Conservation (phyloP, 2,888 invertebrate species). For the Stenotaenia linearis region DNA sequence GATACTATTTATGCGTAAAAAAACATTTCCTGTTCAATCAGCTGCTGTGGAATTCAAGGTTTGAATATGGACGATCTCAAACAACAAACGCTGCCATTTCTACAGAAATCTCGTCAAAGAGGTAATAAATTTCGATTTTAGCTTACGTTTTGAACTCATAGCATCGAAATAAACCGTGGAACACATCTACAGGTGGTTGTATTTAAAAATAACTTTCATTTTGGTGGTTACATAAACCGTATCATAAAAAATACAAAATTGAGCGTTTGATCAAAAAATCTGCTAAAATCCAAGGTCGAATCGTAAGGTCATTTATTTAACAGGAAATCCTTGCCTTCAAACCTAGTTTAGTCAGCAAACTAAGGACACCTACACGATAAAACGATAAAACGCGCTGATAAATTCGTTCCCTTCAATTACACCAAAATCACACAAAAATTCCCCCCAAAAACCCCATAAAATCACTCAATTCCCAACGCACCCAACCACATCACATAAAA, state of each 20-base stretch:
- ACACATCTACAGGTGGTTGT: not conserved
- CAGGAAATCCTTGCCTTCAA: not conserved
- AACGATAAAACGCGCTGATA: not conserved
- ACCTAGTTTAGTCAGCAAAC: not conserved
- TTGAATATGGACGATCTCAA: not conserved
- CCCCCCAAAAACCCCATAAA: not conserved
- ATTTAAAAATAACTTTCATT: not conserved
- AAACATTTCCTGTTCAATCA: not conserved
- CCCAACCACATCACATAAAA: too few species aligned
- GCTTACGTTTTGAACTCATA: too few species aligned
- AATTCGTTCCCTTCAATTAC: not conserved
- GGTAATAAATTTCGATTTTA: not conserved
- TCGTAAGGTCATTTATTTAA: not conserved
- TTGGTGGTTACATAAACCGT: not conserved
- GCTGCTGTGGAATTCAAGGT: not conserved
- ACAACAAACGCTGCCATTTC: not conserved
- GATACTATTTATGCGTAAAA: not conserved
- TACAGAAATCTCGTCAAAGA: not conserved
- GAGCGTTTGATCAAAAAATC: too few species aligned
- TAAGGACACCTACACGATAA: not conserved
- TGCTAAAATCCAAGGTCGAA: too few species aligned
- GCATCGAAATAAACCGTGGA: too few species aligned
- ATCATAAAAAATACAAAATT: too few species aligned
- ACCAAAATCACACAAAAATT: not conserved
- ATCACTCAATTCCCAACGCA: too few species aligned